phyloP scores from a whole-genome alignment of 2,113 vertebrate species.

The Sebastes schlegelii region DNA sequence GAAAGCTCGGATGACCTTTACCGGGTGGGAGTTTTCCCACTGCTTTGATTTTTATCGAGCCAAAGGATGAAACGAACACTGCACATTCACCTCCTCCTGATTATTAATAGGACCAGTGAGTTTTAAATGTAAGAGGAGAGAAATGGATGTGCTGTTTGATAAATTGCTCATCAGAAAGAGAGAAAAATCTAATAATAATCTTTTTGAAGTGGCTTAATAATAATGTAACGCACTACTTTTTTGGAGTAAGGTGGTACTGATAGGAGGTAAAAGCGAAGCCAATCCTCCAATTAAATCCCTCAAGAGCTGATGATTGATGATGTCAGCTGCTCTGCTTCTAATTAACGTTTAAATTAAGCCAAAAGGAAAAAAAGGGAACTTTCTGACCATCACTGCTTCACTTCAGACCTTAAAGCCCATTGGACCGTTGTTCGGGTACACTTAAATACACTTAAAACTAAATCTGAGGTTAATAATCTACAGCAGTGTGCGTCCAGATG shows the following conservation, averaged over 20 bases:
- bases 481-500: slow-evolving; percentile 3
- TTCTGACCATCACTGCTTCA: slow-evolving; percentile 57
- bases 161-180: background rate
- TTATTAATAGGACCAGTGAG: slow-evolving; percentile 9
- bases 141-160: background rate
- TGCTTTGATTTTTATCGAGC: slow-evolving; percentile 47
- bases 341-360: slow-evolving; percentile 82
- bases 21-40: slow-evolving; percentile 37
- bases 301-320: slow-evolving; percentile 80
- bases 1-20: slow-evolving; percentile 35
- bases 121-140: slow-evolving; percentile 3
- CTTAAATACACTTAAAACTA: background rate
- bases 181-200: background rate
- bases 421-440: slow-evolving; percentile 29
- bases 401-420: slow-evolving; percentile 49
- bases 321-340: slow-evolving; percentile 84
- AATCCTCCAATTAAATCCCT: slow-evolving; percentile 76
- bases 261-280: slow-evolving; percentile 42
- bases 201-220: background rate
- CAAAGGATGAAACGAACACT: slow-evolving; percentile 16
- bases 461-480: slow-evolving; percentile 48
- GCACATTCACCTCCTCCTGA: background rate
- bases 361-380: slow-evolving; percentile 56
- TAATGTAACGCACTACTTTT: slow-evolving; percentile 3
- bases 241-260: slow-evolving; percentile 18